A percentile compares a stretch with the other conserved stretches of the same genome.
Conservation (phyloP, 1,140 invertebrate species). For the Bombus turneri region DNA sequence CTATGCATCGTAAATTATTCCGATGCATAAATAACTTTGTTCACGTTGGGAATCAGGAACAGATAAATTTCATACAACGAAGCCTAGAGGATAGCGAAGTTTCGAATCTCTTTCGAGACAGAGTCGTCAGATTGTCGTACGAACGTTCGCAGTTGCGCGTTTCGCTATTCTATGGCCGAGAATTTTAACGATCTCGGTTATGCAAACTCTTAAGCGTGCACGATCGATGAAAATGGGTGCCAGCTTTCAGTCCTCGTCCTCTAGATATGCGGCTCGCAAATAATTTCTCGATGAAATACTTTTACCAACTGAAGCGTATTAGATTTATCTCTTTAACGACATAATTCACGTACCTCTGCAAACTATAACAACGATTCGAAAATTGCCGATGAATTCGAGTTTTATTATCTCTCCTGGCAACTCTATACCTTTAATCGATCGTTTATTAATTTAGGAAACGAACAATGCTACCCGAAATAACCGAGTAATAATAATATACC, state of each 20-base stretch:
- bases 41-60: background rate
- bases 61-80: background rate
- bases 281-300: background rate
- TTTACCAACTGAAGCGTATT: background rate
- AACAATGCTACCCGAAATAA: background rate
- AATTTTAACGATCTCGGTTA: conserved; percentile 4
- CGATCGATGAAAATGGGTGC: background rate
- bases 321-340: background rate
- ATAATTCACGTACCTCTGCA: background rate
- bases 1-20: background rate
- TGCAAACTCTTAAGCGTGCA: background rate
- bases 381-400: conserved; percentile 15
- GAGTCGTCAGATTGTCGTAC: background rate
- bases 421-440: background rate
- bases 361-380: background rate
- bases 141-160: background rate
- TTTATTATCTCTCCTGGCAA: background rate
- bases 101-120: background rate
- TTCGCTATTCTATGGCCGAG: background rate
- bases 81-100: background rate
- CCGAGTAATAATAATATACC: background rate
- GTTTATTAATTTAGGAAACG: background rate
- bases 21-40: background rate
- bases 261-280: background rate
- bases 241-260: background rate